Conservation (phyloP, 2,113 vertebrate genomes). For the Mormoops blainvillei region DNA sequence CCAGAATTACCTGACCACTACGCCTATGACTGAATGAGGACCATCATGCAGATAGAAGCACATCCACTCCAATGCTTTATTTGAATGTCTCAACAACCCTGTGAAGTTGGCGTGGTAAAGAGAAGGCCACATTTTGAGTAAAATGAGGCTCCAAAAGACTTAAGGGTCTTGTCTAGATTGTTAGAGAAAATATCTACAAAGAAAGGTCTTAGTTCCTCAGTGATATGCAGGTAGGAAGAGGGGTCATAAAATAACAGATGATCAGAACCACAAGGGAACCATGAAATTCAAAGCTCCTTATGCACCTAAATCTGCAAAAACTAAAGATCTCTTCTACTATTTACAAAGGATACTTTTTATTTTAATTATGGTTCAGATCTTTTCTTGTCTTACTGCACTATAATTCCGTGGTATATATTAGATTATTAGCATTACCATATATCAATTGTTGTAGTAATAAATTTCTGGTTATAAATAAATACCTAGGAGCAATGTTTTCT, state of each 20-base stretch:
- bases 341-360: not conserved
- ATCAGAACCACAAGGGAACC: not conserved
- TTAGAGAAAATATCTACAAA: slow-evolving; percentile 8
- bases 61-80: not conserved
- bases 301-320: not conserved
- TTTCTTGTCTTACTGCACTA: not conserved
- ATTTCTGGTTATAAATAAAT: not conserved
- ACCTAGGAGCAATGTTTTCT: not conserved
- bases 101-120: not conserved
- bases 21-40: not conserved
- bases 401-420: not conserved
- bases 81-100: not conserved
- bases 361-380: not conserved
- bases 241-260: not conserved
- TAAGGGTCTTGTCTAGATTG: not conserved
- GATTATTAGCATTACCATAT: not conserved
- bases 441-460: not conserved
- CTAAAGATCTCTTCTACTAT: not conserved
- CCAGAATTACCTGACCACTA: not conserved
- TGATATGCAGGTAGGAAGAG: not conserved
- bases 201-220: not conserved
- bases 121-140: not conserved
- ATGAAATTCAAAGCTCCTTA: not conserved
- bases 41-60: not conserved
- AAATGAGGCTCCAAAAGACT: not conserved